Evolutionary conservation across 2,113 vertebrate genomes (phyloP).

Genomic region (Salvator merianae): DNA sequence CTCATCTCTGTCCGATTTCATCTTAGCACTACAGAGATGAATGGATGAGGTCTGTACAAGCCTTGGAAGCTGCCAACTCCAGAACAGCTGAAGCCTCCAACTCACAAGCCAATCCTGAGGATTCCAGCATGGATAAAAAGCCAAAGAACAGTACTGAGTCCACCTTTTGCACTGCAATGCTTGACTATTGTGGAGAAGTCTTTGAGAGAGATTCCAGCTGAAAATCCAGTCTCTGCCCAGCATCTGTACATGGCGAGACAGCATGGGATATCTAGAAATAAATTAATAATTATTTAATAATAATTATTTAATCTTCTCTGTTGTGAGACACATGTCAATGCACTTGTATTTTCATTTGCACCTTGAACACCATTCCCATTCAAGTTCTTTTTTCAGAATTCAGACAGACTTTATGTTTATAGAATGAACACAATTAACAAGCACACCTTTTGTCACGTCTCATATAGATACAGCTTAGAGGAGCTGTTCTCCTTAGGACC

Average conservation of each 20-base stretch:
- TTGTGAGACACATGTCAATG: background rate
- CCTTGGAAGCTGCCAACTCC: slow-evolving; percentile 59
- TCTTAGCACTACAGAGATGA: slow-evolving; percentile 70
- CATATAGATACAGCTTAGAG: background rate
- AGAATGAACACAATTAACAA: too few species aligned
- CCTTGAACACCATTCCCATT: background rate
- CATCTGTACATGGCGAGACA: slow-evolving; percentile 78
- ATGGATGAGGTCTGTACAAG: slow-evolving; percentile 67
- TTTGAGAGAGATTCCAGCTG: slow-evolving; percentile 66
- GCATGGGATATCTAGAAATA: slow-evolving; percentile 82
- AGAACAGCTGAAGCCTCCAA: slow-evolving; percentile 45
- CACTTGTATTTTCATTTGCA: background rate
- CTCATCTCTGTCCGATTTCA: slow-evolving; percentile 76
- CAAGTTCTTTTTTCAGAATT: background rate
- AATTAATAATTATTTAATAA: slow-evolving; percentile 22
- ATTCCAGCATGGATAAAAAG: slow-evolving; percentile 57
- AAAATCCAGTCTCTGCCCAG: slow-evolving; percentile 75
- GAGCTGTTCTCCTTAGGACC: background rate
- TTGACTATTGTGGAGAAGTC: slow-evolving; percentile 62
- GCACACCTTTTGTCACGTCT: too few species aligned
- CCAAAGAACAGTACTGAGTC: slow-evolving; percentile 63
- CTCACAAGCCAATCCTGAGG: slow-evolving; percentile 60
- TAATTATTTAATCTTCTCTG: background rate
- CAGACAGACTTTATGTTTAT: too few species aligned
- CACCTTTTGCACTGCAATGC: slow-evolving; percentile 74